Base-by-base conservation (phyloP, 1,140 invertebrate species). In the Drosophila persimilis region DNA sequence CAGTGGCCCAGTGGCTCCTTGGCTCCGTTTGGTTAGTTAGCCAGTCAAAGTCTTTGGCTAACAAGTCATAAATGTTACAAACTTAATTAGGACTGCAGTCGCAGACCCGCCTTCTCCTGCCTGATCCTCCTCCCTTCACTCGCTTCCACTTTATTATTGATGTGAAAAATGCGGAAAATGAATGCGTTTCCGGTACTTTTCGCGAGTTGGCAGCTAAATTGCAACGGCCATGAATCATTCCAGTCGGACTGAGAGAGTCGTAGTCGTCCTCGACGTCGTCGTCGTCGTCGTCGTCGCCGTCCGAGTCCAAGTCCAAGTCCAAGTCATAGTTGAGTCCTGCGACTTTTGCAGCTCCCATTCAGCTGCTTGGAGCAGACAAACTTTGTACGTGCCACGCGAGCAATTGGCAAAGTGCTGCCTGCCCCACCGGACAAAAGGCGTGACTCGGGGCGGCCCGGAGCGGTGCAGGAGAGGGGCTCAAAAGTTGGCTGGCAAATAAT, bases 161-260 rank as follows among this genome's bases (percentile, higher is more conserved):
- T 86, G 81, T 86, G 81, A 86, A 86, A 78, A 86, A 88, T 86
- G 81, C 81, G 81, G 81, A 86, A 86, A 86, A 86, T 86, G 77
- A 86, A 86, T 86, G 81, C 83, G 83, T 86, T 88, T 86, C 81
- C 81, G 81, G 81, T 88, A 88, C 83, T 86, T 86, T 86, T 86
- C 65, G 83, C 81, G 78, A 86, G 77, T 88, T 86, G 83, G 83
- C 81, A 88, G 81, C 81, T 86, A 86, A 86, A 86, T 86, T 86
- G 81, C 83, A 88, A 51, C 65, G 64, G 58, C 78, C 77, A 86
- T 81, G 81, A 86, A 86, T 86, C 83, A 86, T 86, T 85, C 80
- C 44, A 41, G 48, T 39, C 35, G 11, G 11, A 39, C 4, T 5
- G 4, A 26, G 24, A 26, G 24, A 26, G 24, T 26, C 24, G 24